phyloP scores from a whole-genome alignment of 2,888 invertebrate genomes.

The Bellardia pandia region DNA sequence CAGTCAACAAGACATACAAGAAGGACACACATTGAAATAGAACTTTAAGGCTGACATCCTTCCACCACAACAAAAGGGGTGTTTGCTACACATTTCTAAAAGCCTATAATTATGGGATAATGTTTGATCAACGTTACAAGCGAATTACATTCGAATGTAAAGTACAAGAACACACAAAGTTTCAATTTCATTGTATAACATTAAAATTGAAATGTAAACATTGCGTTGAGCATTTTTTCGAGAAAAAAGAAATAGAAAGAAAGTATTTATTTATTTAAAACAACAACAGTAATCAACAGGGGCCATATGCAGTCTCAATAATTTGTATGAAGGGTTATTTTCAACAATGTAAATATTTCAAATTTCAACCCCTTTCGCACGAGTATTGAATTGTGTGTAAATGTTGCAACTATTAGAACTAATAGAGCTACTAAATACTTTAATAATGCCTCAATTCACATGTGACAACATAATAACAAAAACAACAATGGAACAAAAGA shows the following conservation, averaged over 20 bases:
- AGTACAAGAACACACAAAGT: constrained; percentile 40
- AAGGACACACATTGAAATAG: constrained; percentile 31
- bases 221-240: constrained; percentile 44
- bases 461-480: constrained; percentile 68
- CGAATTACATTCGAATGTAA: constrained; percentile 29
- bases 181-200: constrained; percentile 70
- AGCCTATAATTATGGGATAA: constrained; percentile 83
- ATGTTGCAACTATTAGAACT: constrained; percentile 27
- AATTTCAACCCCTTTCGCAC: constrained; percentile 61
- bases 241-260: constrained; percentile 21
- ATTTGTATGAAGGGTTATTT: constrained; percentile 49
- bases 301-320: constrained; percentile 37
- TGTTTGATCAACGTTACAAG: constrained; percentile 77
- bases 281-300: constrained; percentile 63
- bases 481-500: constrained; percentile 24
- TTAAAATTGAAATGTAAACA: constrained; percentile 63
- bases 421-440: constrained; percentile 65
- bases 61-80: constrained; percentile 45
- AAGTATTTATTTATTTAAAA: constrained; percentile 29
- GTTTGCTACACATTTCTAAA: constrained; percentile 59
- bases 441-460: constrained; percentile 64
- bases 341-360: constrained; percentile 47
- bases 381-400: constrained; percentile 2
- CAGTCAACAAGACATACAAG: constrained; percentile 41
- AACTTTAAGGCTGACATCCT: constrained; percentile 22